Evolutionary conservation across 2,888 invertebrate genomes (phyloP), one percentile per base, ranked within the genome.

Genomic region (Amiota minor): DNA sequence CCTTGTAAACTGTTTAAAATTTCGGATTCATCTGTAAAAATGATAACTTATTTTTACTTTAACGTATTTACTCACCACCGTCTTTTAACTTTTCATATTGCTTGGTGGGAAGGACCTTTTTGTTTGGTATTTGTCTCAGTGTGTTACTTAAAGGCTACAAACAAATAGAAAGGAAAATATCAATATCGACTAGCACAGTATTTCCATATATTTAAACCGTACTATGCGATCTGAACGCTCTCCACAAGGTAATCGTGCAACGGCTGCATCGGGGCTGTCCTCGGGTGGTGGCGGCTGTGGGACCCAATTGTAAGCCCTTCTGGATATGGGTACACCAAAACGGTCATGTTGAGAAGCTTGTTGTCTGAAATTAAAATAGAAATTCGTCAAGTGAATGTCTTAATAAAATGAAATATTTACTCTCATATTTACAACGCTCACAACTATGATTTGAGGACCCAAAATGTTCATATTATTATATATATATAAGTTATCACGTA

Each of bases 261-360:
- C 94, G 81, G 95, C 93, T 78, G 94, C 95, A 89, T 96, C 96
- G 1, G 96, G 95, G 88, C 95, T 95, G 90, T 96, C 96, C 90
- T 97, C 96, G 0, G 97, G 97, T 73, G 97, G 97, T 77, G 97
- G 97, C 74, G 97, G 96, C 89, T 97, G 95, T 83, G 96, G 95
- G 87, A 97, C 95, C 97, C 97, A 97, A 91, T 97, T 97, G 91
- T 97, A 97, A 90, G 96, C 96, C 80, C 97, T 92, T 91, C 96
- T 96, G 83, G 97, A 96, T 68, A 96, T 92, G 10, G 97, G 97
- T 84, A 97, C 92, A 80, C 97, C 97, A 92, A 96, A 96, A 82
- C 96, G 92, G 91, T 95, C 95, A 91, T 96, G 96, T 90, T 97
- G 96, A 76, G 95, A 93, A 87, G 96, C 96, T 90, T 97, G 97